A percentile compares a stretch with the other conserved stretches of the same genome.
Conservation (phyloP, 1,140 invertebrate genomes). For the Dendroctonus valens region DNA sequence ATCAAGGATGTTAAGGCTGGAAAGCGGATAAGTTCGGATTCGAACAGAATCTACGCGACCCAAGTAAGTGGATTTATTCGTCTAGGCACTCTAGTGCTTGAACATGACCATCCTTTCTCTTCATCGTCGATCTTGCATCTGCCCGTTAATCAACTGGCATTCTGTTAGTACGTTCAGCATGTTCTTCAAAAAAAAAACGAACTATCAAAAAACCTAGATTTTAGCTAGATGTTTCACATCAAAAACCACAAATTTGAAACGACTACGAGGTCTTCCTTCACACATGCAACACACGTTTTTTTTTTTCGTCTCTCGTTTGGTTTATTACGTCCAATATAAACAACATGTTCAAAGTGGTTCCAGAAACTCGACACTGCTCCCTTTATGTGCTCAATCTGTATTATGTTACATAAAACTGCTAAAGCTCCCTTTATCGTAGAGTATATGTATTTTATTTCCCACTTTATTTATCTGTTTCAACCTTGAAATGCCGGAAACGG, state of each 20-base stretch:
- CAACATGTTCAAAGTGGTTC: constrained; percentile 38
- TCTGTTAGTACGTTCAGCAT: too few species aligned
- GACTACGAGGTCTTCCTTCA: background rate
- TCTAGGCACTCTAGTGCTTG: constrained; percentile 3
- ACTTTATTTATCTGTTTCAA: too few species aligned
- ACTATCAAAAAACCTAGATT: too few species aligned
- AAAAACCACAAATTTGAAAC: too few species aligned
- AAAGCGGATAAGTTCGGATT: constrained; percentile 68
- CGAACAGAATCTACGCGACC: constrained; percentile 57
- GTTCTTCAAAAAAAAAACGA: too few species aligned
- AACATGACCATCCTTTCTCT: background rate
- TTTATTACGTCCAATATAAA: constrained; percentile 9
- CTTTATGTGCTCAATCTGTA: background rate
- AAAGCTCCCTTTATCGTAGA: background rate
- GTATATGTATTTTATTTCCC: too few species aligned
- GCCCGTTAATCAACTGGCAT: too few species aligned
- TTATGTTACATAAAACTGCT: background rate
- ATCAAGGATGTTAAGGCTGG: constrained; percentile 91
- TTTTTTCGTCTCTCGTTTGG: background rate
- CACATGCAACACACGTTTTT: constrained; percentile 22
- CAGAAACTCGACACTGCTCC: constrained; percentile 4
- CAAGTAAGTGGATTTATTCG: constrained; percentile 42
- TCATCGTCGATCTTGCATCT: too few species aligned
- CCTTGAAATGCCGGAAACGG: too few species aligned
- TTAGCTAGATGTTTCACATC: too few species aligned